Conservation (phyloP, 2,797 vertebrate genomes). For the Lithobates pipiens region DNA sequence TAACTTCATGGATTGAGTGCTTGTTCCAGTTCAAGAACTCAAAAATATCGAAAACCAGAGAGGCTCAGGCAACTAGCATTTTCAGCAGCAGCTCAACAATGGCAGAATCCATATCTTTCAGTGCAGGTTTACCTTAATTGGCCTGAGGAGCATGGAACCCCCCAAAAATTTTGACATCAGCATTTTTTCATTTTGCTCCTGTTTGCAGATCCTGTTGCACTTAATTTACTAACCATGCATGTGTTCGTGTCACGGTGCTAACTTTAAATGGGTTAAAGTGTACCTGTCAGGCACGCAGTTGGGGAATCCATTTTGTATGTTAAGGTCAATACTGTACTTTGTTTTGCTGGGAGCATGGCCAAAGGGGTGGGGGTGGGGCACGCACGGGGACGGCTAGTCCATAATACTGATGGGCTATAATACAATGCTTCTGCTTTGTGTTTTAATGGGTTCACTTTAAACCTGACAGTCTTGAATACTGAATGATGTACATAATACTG, state of each 20-base stretch:
- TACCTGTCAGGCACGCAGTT: not conserved
- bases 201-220: slow-evolving; percentile 4
- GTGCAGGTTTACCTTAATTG: not conserved
- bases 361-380: too few species aligned
- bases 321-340: too few species aligned
- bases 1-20: not conserved
- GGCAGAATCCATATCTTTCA: not conserved
- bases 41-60: too few species aligned
- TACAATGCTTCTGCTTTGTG: not conserved
- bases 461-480: too few species aligned
- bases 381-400: too few species aligned
- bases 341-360: too few species aligned
- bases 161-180: not conserved
- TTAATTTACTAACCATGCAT: slow-evolving; percentile 70
- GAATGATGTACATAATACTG: too few species aligned
- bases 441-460: too few species aligned
- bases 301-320: not conserved
- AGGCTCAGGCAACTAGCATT: too few species aligned
- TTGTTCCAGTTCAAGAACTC: not conserved
- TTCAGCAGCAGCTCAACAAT: not conserved
- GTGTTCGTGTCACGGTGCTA: slow-evolving; percentile 20
- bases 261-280: not conserved
- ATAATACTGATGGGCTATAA: not conserved
- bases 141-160: slow-evolving; percentile 4
- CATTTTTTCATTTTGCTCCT: not conserved